Base-by-base conservation (phyloP, 2,113 vertebrate genomes). In the Engraulis encrasicolus region DNA sequence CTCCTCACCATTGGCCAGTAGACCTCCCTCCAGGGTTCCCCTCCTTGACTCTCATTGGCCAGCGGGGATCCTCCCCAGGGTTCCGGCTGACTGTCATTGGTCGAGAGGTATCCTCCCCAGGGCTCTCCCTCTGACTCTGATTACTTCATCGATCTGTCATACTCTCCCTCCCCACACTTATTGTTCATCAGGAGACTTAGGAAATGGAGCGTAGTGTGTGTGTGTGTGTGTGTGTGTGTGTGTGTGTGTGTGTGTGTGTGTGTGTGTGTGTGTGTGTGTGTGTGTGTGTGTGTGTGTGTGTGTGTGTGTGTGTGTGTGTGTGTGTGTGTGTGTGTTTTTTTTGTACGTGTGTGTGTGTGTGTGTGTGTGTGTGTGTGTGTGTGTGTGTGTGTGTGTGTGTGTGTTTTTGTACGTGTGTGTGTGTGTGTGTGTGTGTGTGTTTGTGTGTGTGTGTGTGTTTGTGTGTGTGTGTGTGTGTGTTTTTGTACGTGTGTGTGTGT, bases 211-310 rank as follows among this genome's bases (percentile, higher is more conserved):
- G 86, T 83, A 85, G 89, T n/a, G n/a, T n/a, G n/a, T n/a, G n/a
- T n/a, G n/a, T n/a, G n/a, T n/a, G n/a, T n/a, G n/a, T n/a, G n/a
- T 89, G 89, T 83, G 82, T 61, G 86, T 80, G 50, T 89, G 86
- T 88, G 81, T 50, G 58, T 82, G 77, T 17, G n/a, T 52, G 19
- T 31, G 58, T 74, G 81, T 36, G 38, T 66, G n/a, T 66, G 23
- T 31, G 20, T 66, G 2, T 66, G 45, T 86, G 81, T 71, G 80
- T 23, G 78, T 27, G 77, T 81, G 85, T 50, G 38, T 61, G 66
- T 80, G 85, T 3, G 4, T 52, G 50, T 52, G 50, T 52, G 50
- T 52, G 50, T 52, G 50, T 52, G 50, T 52, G 50, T 52, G 50
- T 52, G 2, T 52, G 50, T 52, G 48, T 50, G 50, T 52, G 50